Base-by-base conservation (phyloP, 2,888 invertebrate species). In the Acleris sparsana region DNA sequence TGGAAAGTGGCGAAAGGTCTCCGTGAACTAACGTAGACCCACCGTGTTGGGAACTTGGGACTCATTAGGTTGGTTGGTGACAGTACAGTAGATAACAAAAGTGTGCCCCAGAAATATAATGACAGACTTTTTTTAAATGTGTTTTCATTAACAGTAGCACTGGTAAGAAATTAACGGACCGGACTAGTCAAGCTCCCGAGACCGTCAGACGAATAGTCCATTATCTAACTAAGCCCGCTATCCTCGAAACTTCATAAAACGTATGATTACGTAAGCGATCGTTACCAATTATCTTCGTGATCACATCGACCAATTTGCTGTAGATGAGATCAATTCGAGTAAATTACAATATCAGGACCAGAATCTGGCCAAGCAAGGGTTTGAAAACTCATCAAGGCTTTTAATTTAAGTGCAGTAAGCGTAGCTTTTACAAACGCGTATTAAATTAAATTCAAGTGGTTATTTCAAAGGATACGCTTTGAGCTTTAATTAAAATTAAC, bases 371-470 rank as follows among this genome's bases (percentile, higher is more conserved):
- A 69, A 69, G 63, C 68, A 75, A 79, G 79, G 78, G 76, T 78
- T 80, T 78, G 80, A 76, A 79, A 77, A 76, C 78, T 74, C 77
- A 78, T 78, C 74, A 70, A 69, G 69, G 62, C 62, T 63, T 55
- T 68, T 61, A 67, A 62, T 56, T 62, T 61, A 60, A 25, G 39
- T 62, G 20, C 25, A 18, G 52, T 61, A 51, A 48, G 43, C 17
- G 18, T 13, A 39, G 16, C 39, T 33, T 55, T 43, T 13, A 55
- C n/a, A n/a, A n/a, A n/a, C 18, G 43, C 55, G 79, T 78, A 79
- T 73, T 76, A 84, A 81, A 83, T 80, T 79, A 80, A 78, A 77
- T 78, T 81, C 72, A 71, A 80, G 77, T 76, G 76, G 76, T 73
- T 74, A 68, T 70, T 62, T 62, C 49, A 64, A 79, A 77, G 79